Evolutionary conservation across 1,140 invertebrate species (phyloP).

Genomic region (Thaumatotibia leucotreta): DNA sequence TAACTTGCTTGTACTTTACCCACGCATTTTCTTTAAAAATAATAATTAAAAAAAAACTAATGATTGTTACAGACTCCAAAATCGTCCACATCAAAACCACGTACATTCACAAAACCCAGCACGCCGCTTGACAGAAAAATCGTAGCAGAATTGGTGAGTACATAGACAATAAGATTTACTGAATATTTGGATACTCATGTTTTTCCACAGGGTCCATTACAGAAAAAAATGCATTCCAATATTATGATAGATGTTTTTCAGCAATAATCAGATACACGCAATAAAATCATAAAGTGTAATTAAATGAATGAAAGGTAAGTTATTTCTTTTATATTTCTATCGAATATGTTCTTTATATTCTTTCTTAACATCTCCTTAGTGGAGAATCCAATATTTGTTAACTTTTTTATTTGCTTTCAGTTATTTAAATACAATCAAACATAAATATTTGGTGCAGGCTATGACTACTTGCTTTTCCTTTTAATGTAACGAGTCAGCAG

Average conservation of each 20-base stretch:
- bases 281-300: too few species aligned
- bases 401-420: background rate
- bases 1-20: too few species aligned
- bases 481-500: background rate
- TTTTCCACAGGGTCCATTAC: background rate
- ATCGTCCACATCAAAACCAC: conserved; percentile 22
- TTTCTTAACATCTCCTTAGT: background rate
- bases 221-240: background rate
- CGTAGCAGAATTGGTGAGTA: conserved; percentile 64
- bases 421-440: background rate
- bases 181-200: background rate
- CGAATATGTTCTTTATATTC: background rate
- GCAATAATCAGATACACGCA: too few species aligned
- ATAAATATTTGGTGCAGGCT: background rate
- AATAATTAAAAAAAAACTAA: background rate
- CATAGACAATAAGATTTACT: conserved; percentile 27
- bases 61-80: conserved; percentile 35
- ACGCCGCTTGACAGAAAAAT: conserved; percentile 51
- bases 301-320: background rate
- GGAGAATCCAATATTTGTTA: too few species aligned
- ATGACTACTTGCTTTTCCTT: background rate
- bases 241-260: too few species aligned
- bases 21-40: too few species aligned
- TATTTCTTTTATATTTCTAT: background rate
- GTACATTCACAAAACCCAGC: conserved; percentile 38